Evolutionary conservation across 2,888 invertebrate genomes (phyloP).

Genomic region (Pollenia amentaria): DNA sequence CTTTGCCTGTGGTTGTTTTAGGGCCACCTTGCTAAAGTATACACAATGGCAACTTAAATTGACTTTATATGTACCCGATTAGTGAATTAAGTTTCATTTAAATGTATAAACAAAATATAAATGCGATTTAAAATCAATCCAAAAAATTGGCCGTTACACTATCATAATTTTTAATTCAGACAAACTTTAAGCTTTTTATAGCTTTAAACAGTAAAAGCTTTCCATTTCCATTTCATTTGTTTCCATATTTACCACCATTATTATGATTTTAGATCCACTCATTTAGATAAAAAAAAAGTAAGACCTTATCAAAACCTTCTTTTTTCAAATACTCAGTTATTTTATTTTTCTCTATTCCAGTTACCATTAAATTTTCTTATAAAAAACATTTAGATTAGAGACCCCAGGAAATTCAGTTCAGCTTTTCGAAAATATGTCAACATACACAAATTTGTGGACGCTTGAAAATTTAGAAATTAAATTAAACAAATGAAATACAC

Average conservation of each 20-base stretch:
- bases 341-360: slow-evolving; percentile 36
- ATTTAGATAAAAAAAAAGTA: slow-evolving; percentile 60
- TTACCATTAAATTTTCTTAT: slow-evolving; percentile 44
- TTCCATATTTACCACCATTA: background rate
- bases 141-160: background rate
- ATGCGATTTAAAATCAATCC: no score
- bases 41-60: no score
- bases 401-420: slow-evolving; percentile 11
- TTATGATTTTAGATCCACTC: background rate
- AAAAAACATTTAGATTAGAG: slow-evolving; percentile 48
- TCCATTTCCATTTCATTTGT: background rate
- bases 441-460: background rate
- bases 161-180: background rate
- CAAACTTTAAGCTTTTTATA: slow-evolving; percentile 26
- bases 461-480: background rate
- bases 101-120: no score
- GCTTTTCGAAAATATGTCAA: slow-evolving; percentile 11
- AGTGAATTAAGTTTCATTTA: no score
- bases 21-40: no score
- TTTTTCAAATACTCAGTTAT: slow-evolving; percentile 40
- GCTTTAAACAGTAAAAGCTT: slow-evolving; percentile 23
- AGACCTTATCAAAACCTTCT: slow-evolving; percentile 54
- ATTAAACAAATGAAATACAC: background rate
- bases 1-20: no score
- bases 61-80: no score